Conservation (phyloP, 1,140 invertebrate species). For the Drosophila cardini region DNA sequence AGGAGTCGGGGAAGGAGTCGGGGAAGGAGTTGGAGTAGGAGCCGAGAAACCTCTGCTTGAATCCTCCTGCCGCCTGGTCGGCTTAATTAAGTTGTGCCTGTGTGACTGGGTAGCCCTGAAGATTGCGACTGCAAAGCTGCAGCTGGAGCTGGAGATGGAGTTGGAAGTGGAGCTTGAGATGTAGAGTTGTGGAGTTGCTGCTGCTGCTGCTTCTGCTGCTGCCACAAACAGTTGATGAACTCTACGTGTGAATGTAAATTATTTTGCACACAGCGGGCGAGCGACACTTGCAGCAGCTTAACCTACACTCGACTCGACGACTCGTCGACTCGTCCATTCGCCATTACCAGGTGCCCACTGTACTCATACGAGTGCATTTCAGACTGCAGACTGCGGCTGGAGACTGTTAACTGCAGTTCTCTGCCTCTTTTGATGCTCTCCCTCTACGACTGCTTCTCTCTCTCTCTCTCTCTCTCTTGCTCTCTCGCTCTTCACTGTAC, state of each 20-base stretch:
- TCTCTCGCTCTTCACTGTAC: conserved; percentile 13
- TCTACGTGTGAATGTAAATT: conserved; percentile 79
- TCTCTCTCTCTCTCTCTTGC: conserved; percentile 27
- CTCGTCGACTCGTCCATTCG: not conserved
- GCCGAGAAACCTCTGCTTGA: conserved; percentile 47
- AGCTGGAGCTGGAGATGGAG: conserved; percentile 8
- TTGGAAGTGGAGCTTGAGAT: not conserved
- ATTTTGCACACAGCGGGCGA: conserved; percentile 78
- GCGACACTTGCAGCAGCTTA: conserved; percentile 72
- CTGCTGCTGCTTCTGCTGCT: conserved; percentile 60
- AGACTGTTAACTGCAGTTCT: conserved; percentile 14
- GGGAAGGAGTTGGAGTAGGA: not conserved
- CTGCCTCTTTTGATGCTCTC: not conserved
- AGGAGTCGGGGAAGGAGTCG: not conserved
- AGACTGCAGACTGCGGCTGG: not conserved
- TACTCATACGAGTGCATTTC: not conserved
- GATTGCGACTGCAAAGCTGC: not conserved
- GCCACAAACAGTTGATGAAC: conserved; percentile 82
- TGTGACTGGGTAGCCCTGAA: conserved; percentile 32
- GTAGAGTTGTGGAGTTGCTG: not conserved
- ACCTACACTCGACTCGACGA: conserved; percentile 34
- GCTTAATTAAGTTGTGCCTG: conserved; percentile 79
- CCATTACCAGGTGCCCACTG: conserved; percentile 15
- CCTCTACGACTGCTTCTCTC: conserved; percentile 3
- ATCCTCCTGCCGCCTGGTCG: conserved; percentile 42